phyloP scores from a whole-genome alignment of 2,888 invertebrate species.

The Dryadula phaetusa region DNA sequence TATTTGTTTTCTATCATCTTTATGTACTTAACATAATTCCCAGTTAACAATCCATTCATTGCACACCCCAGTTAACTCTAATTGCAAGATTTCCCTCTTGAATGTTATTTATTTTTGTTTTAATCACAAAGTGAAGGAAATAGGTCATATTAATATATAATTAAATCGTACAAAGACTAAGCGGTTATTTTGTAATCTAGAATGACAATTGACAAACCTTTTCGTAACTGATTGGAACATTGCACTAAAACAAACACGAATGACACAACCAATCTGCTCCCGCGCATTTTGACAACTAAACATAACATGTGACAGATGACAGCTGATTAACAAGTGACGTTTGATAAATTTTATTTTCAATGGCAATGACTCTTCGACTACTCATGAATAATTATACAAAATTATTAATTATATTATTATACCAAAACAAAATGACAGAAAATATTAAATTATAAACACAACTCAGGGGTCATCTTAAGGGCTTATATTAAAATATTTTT shows the following conservation, averaged over 20 bases:
- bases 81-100: not conserved
- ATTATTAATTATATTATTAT: not conserved
- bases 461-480: too few relatives aligned
- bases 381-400: not conserved
- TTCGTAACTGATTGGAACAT: slow-evolving; percentile 47
- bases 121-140: too few relatives aligned
- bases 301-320: slow-evolving; percentile 11
- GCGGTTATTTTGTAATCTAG: not conserved
- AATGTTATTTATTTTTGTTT: not conserved
- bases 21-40: not conserved
- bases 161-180: not conserved
- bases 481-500: too few relatives aligned
- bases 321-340: not conserved
- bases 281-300: slow-evolving; percentile 56
- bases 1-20: not conserved
- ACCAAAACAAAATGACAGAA: not conserved
- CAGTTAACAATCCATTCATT: not conserved
- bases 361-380: not conserved
- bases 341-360: not conserved
- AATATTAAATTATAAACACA: too few relatives aligned
- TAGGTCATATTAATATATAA: not conserved
- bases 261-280: slow-evolving; percentile 47
- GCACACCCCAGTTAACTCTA: not conserved
- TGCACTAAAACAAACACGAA: slow-evolving; percentile 40
- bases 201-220: slow-evolving; percentile 50